These are phyloP conservation scores for Chaenogobius annularis DNA, from an alignment of 2,113 vertebrate genomes.

Conservation along the genomic window DNA sequence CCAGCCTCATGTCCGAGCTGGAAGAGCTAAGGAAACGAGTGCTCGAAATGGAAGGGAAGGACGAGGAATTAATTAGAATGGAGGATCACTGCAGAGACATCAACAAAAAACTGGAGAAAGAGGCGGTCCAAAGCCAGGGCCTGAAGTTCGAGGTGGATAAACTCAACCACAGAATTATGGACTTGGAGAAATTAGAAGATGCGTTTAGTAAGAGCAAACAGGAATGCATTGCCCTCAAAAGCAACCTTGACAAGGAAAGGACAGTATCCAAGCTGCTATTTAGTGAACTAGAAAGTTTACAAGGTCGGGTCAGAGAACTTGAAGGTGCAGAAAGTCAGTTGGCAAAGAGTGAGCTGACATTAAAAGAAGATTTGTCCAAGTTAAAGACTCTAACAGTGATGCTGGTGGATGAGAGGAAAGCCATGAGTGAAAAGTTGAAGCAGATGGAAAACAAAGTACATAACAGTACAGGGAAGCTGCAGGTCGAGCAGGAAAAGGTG, in stretches of 20 bases:
- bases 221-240: slow-evolving; percentile 89
- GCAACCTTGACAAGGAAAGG: slow-evolving; percentile 91
- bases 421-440: slow-evolving; percentile 90
- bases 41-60: slow-evolving; percentile 97
- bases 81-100: slow-evolving; percentile 94
- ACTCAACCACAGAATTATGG: slow-evolving; percentile 90
- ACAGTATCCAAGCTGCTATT: slow-evolving; percentile 86
- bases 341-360: slow-evolving; percentile 86
- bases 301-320: slow-evolving; percentile 86
- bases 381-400: slow-evolving; percentile 95
- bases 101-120: slow-evolving; percentile 90
- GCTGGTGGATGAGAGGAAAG: slow-evolving; percentile 93
- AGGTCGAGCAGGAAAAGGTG: slow-evolving; percentile 92
- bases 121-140: slow-evolving; percentile 84
- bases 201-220: slow-evolving; percentile 93
- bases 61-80: slow-evolving; percentile 93
- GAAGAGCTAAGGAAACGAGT: slow-evolving; percentile 91
- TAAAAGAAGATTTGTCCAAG: slow-evolving; percentile 95
- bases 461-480: slow-evolving; percentile 86
- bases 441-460: slow-evolving; percentile 93
- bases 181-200: slow-evolving; percentile 93
- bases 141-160: slow-evolving; percentile 91
- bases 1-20: slow-evolving; percentile 86
- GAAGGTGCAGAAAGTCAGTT: slow-evolving; percentile 86
- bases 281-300: slow-evolving; percentile 88